Percentiles rank a stretch among this genome's conserved stretches.
These are phyloP conservation scores for Sebastes itinus DNA, from an alignment of 2,797 vertebrate genomes.

Conservation along the genomic window DNA sequence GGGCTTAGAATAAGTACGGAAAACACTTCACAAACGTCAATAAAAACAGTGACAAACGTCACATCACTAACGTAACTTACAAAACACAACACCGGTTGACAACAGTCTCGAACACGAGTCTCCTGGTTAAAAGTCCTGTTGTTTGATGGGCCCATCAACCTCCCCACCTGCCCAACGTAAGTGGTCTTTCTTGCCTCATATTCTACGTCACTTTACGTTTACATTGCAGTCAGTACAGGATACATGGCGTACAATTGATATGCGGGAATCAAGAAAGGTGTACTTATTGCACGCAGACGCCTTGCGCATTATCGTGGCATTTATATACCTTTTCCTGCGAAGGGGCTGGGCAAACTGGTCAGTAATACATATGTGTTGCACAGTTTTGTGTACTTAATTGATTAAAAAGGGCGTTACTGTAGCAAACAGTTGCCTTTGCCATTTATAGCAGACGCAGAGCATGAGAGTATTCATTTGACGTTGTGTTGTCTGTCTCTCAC, in stretches of 20 bases:
- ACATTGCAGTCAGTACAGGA: too few relatives aligned
- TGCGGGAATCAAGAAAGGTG: background rate
- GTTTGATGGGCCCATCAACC: too few relatives aligned
- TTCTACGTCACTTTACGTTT: too few relatives aligned
- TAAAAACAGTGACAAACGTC: background rate
- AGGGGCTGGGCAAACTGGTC: background rate
- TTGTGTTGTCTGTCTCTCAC: background rate
- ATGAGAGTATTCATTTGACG: background rate
- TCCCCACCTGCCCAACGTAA: too few relatives aligned
- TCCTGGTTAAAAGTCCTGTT: too few relatives aligned
- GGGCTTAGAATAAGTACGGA: background rate
- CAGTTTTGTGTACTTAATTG: too few relatives aligned
- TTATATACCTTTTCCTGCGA: background rate
- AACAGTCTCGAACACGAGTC: background rate
- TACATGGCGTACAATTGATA: background rate
- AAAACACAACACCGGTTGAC: background rate
- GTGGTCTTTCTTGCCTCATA: too few relatives aligned
- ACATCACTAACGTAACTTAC: background rate
- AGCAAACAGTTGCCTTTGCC: background rate
- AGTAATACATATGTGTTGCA: background rate
- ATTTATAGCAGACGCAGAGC: background rate
- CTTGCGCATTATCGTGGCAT: background rate
- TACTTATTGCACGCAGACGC: background rate
- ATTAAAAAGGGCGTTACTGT: background rate
- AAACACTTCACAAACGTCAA: background rate